Percentiles rank a stretch among this genome's conserved stretches.
phyloP scores from a whole-genome alignment of 2,113 vertebrate species.

The Ptyas mucosa region DNA sequence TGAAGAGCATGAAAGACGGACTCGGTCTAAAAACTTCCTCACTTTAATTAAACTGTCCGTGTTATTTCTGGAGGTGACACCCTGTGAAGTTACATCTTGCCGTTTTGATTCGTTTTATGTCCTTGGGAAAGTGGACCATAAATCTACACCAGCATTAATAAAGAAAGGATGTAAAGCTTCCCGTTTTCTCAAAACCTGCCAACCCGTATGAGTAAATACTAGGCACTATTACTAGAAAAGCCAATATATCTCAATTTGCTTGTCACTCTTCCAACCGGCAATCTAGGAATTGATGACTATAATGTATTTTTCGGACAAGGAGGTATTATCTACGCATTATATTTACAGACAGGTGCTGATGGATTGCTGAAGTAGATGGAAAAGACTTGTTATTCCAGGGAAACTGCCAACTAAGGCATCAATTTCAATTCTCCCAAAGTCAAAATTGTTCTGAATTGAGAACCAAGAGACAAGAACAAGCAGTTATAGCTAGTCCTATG shows the following conservation, averaged over 20 bases:
- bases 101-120: neutral
- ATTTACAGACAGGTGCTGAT: neutral
- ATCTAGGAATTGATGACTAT: neutral
- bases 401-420: neutral
- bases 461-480: neutral
- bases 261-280: neutral
- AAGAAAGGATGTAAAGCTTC: neutral
- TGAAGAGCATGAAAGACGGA: neutral
- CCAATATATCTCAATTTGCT: neutral
- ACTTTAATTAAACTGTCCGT: neutral
- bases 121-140: neutral
- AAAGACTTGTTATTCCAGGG: neutral
- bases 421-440: neutral
- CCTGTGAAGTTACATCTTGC: neutral
- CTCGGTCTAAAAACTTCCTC: neutral
- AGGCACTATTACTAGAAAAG: neutral
- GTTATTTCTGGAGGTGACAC: neutral
- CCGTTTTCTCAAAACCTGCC: neutral
- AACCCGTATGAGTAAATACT: neutral
- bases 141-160: neutral
- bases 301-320: neutral
- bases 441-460: neutral
- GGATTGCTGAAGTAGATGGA: neutral
- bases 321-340: neutral
- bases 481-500: neutral